A percentile compares a stretch with the other conserved stretches of the same genome.
These are phyloP conservation scores for Chloroceryle inda DNA, from an alignment of 2,797 vertebrate genomes.

Conservation along the genomic window DNA sequence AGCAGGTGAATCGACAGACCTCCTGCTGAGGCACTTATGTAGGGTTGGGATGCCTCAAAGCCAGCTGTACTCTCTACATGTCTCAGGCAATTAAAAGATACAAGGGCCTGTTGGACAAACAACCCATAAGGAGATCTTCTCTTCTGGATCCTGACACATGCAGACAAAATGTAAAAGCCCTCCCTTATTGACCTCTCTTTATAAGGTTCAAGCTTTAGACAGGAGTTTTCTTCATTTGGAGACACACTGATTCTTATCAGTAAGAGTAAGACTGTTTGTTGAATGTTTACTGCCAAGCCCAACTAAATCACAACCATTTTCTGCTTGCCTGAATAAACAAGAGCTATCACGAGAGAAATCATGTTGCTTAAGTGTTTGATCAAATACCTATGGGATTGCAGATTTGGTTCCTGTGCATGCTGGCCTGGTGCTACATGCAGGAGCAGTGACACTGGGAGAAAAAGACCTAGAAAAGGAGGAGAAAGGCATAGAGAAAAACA, in stretches of 20 bases:
- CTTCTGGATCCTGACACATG: not conserved
- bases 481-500: not conserved
- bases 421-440: not conserved
- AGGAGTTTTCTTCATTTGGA: not conserved
- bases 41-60: not conserved
- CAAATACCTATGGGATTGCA: not conserved
- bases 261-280: not conserved
- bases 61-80: not conserved
- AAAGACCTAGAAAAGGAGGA: not conserved
- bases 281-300: not conserved
- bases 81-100: not conserved
- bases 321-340: not conserved
- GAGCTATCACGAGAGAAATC: not conserved
- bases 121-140: not conserved
- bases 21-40: rapidly evolving
- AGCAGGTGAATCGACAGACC: not conserved
- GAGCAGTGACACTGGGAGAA: not conserved
- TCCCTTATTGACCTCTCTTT: not conserved
- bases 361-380: not conserved
- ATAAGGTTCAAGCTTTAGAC: not conserved
- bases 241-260: not conserved
- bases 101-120: not conserved
- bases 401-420: not conserved
- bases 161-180: not conserved
- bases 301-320: not conserved